These are phyloP conservation scores for Platorchestia sp. DNA, from an alignment of 1,140 invertebrate species.

Conservation along the genomic window DNA sequence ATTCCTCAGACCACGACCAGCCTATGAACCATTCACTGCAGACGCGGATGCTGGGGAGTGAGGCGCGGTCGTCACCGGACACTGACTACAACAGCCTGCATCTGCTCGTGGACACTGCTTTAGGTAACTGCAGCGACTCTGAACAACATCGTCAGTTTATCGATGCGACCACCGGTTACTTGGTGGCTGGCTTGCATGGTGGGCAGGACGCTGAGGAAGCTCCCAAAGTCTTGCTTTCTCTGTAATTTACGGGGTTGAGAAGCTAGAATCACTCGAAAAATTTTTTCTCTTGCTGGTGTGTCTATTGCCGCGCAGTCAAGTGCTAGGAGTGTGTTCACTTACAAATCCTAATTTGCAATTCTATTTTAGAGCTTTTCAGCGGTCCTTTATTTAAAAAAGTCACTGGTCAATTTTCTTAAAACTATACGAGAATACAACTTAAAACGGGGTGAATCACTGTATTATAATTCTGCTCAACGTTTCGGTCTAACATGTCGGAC, in stretches of 20 bases:
- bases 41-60: neutral
- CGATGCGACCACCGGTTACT: neutral
- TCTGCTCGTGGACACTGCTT: constrained; percentile 14
- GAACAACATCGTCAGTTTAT: neutral
- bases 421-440: too few relatives aligned
- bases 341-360: too few relatives aligned
- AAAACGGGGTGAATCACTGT: too few relatives aligned
- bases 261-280: too few relatives aligned
- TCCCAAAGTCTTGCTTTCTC: neutral
- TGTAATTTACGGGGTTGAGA: neutral
- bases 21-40: neutral
- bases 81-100: constrained; percentile 4
- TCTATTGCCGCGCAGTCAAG: too few relatives aligned
- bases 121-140: constrained; percentile 35
- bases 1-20: neutral
- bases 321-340: too few relatives aligned
- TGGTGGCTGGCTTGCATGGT: neutral
- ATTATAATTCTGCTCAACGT: too few relatives aligned
- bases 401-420: too few relatives aligned
- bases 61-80: neutral
- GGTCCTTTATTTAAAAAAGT: too few relatives aligned
- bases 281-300: too few relatives aligned
- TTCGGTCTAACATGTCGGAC: too few relatives aligned
- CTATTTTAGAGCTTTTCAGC: too few relatives aligned
- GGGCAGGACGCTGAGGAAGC: neutral